phyloP scores from a whole-genome alignment of 2,797 vertebrate species.

The Martes flavigula region DNA sequence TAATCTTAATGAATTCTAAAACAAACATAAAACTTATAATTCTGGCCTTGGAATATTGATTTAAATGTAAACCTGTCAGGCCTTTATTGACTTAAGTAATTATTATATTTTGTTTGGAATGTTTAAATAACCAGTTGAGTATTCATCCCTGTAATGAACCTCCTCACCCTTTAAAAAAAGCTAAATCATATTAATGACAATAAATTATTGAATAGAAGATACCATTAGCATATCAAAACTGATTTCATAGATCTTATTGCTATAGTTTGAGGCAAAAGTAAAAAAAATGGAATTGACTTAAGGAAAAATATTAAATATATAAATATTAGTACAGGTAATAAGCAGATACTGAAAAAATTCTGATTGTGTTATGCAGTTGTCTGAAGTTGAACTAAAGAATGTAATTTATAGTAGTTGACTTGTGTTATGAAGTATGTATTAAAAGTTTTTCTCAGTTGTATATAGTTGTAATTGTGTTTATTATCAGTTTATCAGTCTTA shows the following conservation, averaged over 20 bases:
- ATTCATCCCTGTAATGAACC: not conserved
- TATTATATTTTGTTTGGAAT: conserved; percentile 48
- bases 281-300: not conserved
- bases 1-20: conserved; percentile 41
- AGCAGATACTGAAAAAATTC: not conserved
- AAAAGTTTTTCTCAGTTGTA: not conserved
- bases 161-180: not conserved
- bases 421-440: not conserved
- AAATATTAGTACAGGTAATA: not conserved
- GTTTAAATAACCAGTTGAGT: not conserved
- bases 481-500: not conserved
- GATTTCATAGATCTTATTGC: conserved; percentile 12
- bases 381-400: not conserved
- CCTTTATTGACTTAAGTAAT: conserved; percentile 35
- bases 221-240: not conserved
- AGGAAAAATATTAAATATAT: not conserved
- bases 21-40: conserved; percentile 21
- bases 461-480: not conserved
- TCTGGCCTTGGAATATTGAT: conserved; percentile 27
- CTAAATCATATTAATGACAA: not conserved
- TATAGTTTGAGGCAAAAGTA: not conserved
- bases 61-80: not conserved
- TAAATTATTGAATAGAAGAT: conserved; percentile 31
- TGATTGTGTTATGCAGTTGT: not conserved
- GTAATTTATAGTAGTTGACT: not conserved